Conservation (phyloP, 2,797 vertebrate genomes). For the Typhlichthys subterraneus region DNA sequence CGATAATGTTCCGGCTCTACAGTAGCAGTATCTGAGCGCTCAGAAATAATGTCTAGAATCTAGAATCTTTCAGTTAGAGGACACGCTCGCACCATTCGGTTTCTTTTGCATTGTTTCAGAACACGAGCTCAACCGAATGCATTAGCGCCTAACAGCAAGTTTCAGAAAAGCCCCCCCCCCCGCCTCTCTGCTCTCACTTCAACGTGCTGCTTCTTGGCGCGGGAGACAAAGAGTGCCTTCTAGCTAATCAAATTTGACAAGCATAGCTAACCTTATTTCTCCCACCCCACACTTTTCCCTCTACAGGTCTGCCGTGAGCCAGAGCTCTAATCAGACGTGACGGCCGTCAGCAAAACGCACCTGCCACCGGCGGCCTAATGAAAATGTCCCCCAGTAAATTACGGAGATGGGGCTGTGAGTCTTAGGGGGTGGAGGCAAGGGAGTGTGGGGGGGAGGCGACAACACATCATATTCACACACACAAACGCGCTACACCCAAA, state of each 20-base stretch:
- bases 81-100: too few species aligned
- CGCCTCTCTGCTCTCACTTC: conserved; percentile 59
- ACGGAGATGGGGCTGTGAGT: conserved; percentile 54
- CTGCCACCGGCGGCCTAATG: conserved; percentile 75
- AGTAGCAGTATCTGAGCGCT: too few species aligned
- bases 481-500: background rate
- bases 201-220: conserved; percentile 42
- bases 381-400: conserved; percentile 75
- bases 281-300: conserved; percentile 24
- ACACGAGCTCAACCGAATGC: too few species aligned
- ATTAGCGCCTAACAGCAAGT: too few species aligned
- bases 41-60: too few species aligned
- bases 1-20: too few species aligned
- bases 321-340: conserved; percentile 87
- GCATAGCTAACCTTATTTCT: conserved; percentile 81
- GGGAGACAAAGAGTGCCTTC: conserved; percentile 60
- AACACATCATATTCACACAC: background rate
- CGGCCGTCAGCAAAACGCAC: conserved; percentile 79
- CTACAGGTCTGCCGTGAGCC: conserved; percentile 71
- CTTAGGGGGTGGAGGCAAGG: conserved; percentile 12
- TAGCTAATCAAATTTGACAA: conserved; percentile 89
- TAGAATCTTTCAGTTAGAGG: too few species aligned
- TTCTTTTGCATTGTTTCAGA: too few species aligned
- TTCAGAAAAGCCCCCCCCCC: conserved; percentile 1
- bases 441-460: background rate